Percentiles rank a stretch among this genome's conserved stretches.
Conservation (phyloP, 1,140 invertebrate species). For the Pseudomyrmex pallidus region DNA sequence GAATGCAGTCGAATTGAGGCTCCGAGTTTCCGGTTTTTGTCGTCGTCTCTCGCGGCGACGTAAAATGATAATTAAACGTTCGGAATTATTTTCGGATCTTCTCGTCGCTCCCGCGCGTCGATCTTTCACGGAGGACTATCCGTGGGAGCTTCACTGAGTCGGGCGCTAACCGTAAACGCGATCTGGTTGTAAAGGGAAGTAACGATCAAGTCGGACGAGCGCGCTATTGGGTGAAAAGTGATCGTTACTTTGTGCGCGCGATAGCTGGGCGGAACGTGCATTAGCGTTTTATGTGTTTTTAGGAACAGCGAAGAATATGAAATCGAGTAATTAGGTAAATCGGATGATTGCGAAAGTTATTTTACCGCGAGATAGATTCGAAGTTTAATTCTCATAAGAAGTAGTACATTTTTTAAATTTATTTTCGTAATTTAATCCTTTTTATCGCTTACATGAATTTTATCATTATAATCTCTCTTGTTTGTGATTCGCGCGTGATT, state of each 20-base stretch:
- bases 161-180: slow-evolving; percentile 2
- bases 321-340: no score
- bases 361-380: no score
- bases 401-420: no score
- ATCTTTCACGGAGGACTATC: not conserved
- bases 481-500: no score
- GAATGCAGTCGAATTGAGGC: slow-evolving; percentile 75
- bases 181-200: slow-evolving; percentile 20
- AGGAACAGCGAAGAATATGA: slow-evolving; percentile 23
- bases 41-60: not conserved
- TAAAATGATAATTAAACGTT: slow-evolving; percentile 20
- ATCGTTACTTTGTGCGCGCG: slow-evolving; percentile 35
- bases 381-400: no score
- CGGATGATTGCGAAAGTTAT: no score
- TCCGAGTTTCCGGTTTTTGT: slow-evolving; percentile 1
- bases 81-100: not conserved
- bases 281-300: slow-evolving; percentile 35
- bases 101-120: not conserved
- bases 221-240: slow-evolving; percentile 45
- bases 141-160: not conserved
- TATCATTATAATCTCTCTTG: no score
- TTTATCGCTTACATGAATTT: no score
- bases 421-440: no score
- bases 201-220: slow-evolving; percentile 26
- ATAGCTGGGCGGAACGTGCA: not conserved